Evolutionary conservation across 2,113 vertebrate genomes (phyloP).

Genomic region (Asarcornis scutulata): DNA sequence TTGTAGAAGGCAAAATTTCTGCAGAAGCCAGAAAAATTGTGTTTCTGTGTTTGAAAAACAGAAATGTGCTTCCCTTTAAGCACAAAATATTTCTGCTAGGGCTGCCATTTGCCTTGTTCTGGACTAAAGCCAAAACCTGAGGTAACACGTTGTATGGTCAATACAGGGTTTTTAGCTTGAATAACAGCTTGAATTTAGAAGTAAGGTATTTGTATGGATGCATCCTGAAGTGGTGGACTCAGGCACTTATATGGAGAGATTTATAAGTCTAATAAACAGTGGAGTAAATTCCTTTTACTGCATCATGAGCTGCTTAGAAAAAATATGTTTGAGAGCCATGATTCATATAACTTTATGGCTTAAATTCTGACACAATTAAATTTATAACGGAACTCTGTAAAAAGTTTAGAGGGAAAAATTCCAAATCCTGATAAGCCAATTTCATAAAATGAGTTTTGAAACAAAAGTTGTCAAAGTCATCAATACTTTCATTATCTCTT

Average conservation of each 20-base stretch:
- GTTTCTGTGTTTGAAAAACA: too few relatives aligned
- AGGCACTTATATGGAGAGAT: background rate
- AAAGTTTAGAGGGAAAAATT: background rate
- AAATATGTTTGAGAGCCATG: background rate
- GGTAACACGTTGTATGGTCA: accelerated
- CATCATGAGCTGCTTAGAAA: background rate
- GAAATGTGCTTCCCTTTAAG: background rate
- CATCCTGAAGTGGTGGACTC: background rate
- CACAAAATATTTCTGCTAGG: background rate
- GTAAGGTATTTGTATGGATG: background rate
- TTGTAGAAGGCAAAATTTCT: background rate
- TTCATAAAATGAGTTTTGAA: background rate
- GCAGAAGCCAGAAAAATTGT: background rate
- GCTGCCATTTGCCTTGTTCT: background rate
- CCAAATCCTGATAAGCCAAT: background rate
- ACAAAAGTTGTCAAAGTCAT: background rate
- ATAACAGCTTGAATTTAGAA: background rate
- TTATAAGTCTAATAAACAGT: background rate
- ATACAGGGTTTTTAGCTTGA: background rate
- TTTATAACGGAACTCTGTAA: background rate
- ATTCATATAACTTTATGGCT: background rate
- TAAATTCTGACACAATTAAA: background rate
- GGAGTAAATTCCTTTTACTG: background rate
- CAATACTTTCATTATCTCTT: background rate
- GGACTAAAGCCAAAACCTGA: background rate